These are phyloP conservation scores for Styela clava DNA, from an alignment of 23 tunicate species.

Conservation along the genomic window DNA sequence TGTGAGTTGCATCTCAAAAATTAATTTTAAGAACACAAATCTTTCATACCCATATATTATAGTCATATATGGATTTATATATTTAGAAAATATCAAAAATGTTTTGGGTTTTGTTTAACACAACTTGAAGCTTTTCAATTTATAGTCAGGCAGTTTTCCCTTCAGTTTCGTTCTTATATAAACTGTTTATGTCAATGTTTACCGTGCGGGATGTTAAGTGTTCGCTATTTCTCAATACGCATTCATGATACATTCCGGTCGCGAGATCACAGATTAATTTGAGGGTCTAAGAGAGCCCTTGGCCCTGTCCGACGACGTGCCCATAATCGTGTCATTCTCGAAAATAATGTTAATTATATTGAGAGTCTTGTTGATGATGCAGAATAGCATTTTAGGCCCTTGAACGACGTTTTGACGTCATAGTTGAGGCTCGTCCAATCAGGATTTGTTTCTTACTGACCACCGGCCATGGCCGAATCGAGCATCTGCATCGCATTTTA, in stretches of 20 bases:
- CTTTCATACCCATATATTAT: no score
- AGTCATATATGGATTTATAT: no score
- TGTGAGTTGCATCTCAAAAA: no score
- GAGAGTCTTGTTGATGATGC: neutral
- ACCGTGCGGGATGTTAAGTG: constrained; percentile 26
- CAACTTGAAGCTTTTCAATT: no score
- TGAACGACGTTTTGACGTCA: neutral
- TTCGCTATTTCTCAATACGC: constrained; percentile 16
- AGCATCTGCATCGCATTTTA: no score
- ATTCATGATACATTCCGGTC: constrained; percentile 9
- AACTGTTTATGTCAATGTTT: constrained; percentile 29
- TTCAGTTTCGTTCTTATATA: neutral
- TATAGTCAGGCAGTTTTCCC: no score
- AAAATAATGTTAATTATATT: neutral
- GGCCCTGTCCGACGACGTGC: neutral
- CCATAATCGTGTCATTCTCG: neutral
- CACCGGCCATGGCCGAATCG: no score
- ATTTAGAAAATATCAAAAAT: no score
- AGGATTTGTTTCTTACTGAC: no score
- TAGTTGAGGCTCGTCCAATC: neutral
- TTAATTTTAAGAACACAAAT: no score
- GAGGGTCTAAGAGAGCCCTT: neutral
- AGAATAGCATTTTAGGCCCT: neutral
- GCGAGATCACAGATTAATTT: neutral
- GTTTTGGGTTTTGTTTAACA: no score